Percentiles rank a stretch among this genome's conserved stretches.
phyloP scores from a whole-genome alignment of 2,888 invertebrate species.

The Ichneumon xanthorius region DNA sequence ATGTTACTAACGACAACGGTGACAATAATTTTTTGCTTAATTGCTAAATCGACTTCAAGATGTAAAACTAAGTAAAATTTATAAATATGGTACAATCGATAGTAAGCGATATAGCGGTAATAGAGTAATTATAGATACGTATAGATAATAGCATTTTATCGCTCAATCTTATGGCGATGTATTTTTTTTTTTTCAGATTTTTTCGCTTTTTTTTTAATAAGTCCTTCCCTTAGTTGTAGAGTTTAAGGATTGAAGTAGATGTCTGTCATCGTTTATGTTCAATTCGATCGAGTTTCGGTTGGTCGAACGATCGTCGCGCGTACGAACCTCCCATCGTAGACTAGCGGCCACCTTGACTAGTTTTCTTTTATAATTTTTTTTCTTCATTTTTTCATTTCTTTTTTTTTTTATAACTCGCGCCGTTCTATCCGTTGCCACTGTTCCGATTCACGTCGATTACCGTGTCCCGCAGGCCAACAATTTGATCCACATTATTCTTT shows the following conservation, averaged over 20 bases:
- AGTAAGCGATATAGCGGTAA: slow-evolving; percentile 83
- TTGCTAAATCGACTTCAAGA: slow-evolving; percentile 79
- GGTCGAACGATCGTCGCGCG: slow-evolving; percentile 77
- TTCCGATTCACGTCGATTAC: slow-evolving; percentile 72
- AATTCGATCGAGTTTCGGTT: slow-evolving; percentile 77
- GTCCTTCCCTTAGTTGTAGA: slow-evolving; percentile 76
- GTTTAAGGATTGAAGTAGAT: slow-evolving; percentile 77
- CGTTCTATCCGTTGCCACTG: slow-evolving; percentile 67
- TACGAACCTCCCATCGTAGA: slow-evolving; percentile 82
- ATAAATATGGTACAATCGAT: slow-evolving; percentile 83
- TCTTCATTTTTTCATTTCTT: slow-evolving; percentile 49
- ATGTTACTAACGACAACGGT: slow-evolving; percentile 66
- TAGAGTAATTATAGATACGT: slow-evolving; percentile 83
- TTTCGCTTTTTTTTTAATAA: slow-evolving; percentile 49
- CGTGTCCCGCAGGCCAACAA: slow-evolving; percentile 74
- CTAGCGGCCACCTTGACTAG: slow-evolving; percentile 85
- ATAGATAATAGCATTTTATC: slow-evolving; percentile 83
- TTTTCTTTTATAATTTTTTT: slow-evolving; percentile 77
- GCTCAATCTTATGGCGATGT: slow-evolving; percentile 82
- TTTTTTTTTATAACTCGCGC: slow-evolving; percentile 61
- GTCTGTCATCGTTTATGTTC: slow-evolving; percentile 74
- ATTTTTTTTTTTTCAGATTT: slow-evolving; percentile 29
- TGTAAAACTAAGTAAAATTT: slow-evolving; percentile 83
- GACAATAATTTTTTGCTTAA: slow-evolving; percentile 73
- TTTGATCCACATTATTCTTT: slow-evolving; percentile 74